Conservation (phyloP, 2,113 vertebrate genomes). For the Zosterops lateralis region DNA sequence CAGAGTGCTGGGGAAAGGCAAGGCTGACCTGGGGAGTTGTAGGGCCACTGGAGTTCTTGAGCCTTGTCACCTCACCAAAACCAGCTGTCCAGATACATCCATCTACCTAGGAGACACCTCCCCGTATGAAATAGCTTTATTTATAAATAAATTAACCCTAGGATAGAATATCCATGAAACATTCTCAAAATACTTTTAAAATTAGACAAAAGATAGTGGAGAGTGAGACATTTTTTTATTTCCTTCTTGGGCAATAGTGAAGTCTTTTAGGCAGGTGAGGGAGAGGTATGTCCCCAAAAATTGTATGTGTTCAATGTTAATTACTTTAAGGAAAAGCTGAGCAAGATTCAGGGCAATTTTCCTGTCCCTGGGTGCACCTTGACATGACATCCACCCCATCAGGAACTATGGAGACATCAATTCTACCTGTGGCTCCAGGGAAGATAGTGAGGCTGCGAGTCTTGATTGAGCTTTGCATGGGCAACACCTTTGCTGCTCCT, state of each 20-base stretch:
- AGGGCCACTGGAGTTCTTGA: neutral
- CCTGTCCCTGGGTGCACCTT: neutral
- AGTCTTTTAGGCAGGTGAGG: neutral
- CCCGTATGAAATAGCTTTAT: neutral
- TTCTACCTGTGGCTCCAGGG: neutral
- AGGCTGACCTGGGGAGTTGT: neutral
- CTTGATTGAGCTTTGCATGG: neutral
- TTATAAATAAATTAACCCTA: neutral
- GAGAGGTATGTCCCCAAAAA: neutral
- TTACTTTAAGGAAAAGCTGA: neutral
- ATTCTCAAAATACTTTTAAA: neutral
- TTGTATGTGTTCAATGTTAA: neutral
- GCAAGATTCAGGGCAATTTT: neutral
- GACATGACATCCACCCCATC: no score
- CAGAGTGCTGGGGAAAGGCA: neutral
- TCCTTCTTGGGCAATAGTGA: neutral
- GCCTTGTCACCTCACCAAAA: neutral
- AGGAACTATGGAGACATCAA: neutral
- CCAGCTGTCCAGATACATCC: neutral
- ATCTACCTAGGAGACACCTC: neutral
- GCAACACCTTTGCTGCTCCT: neutral
- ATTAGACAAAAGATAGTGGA: neutral
- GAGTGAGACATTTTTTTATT: neutral
- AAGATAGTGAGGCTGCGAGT: neutral
- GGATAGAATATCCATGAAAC: neutral